Percentiles rank a stretch among this genome's conserved stretches.
Conservation (phyloP, 1,140 invertebrate species). For the Chironomus tepperi region DNA sequence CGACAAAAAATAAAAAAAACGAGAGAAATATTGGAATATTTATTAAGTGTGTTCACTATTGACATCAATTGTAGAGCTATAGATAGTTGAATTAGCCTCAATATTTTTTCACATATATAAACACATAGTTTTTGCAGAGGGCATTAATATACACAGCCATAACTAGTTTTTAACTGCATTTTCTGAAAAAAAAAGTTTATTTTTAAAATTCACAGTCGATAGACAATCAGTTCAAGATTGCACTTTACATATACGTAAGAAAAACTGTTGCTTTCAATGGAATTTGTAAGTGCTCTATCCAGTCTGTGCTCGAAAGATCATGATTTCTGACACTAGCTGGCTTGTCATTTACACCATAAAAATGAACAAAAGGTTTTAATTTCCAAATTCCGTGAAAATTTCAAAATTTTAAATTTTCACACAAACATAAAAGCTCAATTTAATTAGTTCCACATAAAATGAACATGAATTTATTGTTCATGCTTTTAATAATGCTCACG, state of each 20-base stretch:
- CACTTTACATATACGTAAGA: background rate
- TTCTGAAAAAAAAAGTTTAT: background rate
- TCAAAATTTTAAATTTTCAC: too few species aligned
- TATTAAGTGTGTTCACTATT: background rate
- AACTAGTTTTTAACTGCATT: background rate
- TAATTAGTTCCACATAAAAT: constrained; percentile 9
- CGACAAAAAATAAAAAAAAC: background rate
- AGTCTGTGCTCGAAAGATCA: too few species aligned
- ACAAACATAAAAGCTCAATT: background rate
- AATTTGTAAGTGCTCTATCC: too few species aligned
- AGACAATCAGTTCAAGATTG: constrained; percentile 7
- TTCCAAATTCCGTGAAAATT: too few species aligned
- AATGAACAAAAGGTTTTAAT: too few species aligned
- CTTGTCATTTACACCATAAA: too few species aligned
- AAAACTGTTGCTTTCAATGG: background rate
- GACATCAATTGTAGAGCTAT: background rate
- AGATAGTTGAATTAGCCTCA: background rate
- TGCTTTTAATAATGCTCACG: too few species aligned
- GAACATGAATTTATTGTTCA: background rate
- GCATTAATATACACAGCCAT: background rate
- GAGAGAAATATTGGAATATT: background rate
- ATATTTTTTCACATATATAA: background rate
- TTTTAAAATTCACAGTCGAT: background rate
- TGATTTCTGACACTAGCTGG: too few species aligned
- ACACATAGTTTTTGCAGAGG: background rate